phyloP scores from a whole-genome alignment of 2,888 invertebrate species.

The Neoscelio sp. region DNA sequence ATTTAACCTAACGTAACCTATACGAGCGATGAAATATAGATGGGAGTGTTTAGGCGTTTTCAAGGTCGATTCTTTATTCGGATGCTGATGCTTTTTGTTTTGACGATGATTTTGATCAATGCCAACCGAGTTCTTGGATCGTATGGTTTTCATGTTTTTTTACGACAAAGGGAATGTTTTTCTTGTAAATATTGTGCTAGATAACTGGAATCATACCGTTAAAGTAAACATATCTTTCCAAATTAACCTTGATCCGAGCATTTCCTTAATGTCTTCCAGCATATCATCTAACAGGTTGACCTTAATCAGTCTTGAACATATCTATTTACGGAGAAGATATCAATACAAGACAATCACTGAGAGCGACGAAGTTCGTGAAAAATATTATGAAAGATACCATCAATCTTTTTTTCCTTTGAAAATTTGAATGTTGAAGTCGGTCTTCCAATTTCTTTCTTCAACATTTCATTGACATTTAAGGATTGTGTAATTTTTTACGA shows the following conservation, averaged over 20 bases:
- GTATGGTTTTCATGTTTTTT: neutral
- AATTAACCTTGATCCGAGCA: conserved; percentile 53
- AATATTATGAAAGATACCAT: conserved; percentile 30
- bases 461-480: too few species aligned
- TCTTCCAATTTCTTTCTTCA: too few species aligned
- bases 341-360: conserved; percentile 50
- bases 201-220: conserved; percentile 6
- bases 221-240: conserved; percentile 12
- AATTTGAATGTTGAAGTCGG: too few species aligned
- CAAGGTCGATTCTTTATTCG: conserved; percentile 21
- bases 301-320: conserved; percentile 53
- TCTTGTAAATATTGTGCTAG: too few species aligned
- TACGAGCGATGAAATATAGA: conserved; percentile 55
- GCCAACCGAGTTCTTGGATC: neutral
- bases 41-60: neutral
- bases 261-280: conserved; percentile 48
- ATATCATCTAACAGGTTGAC: conserved; percentile 40
- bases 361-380: conserved; percentile 15
- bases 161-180: too few species aligned
- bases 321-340: conserved; percentile 54
- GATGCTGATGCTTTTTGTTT: conserved; percentile 9
- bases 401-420: conserved; percentile 26
- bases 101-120: conserved; percentile 9
- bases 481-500: too few species aligned
- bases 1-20: too few species aligned